phyloP scores from a whole-genome alignment of 35 echinoderm and acorn worm genomes.

The Apostichopus californicus region DNA sequence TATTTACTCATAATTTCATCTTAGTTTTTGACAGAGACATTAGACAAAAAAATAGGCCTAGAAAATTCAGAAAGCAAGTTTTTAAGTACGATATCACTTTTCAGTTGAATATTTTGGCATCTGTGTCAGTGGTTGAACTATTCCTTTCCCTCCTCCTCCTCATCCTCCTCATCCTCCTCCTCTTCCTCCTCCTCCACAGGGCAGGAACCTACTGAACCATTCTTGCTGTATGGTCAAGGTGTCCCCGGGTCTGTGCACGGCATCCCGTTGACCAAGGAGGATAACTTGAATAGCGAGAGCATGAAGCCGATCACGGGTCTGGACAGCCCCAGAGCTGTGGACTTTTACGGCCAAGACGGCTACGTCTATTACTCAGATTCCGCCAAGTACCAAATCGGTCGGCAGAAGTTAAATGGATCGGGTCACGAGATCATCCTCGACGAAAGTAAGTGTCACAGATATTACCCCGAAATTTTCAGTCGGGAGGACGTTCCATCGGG shows the following conservation, averaged over 20 bases:
- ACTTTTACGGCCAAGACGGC: conserved; percentile 75
- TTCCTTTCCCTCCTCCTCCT: not conserved
- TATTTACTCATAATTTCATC: too few species aligned
- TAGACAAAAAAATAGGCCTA: too few species aligned
- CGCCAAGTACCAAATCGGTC: conserved; percentile 68
- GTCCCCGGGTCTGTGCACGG: conserved; percentile 86
- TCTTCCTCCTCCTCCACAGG: conserved; percentile 35
- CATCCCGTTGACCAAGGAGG: conserved; percentile 65
- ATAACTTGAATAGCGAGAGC: conserved; percentile 48
- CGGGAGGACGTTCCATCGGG: too few species aligned
- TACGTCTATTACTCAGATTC: conserved; percentile 93
- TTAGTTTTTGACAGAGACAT: too few species aligned
- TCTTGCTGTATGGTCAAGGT: conserved; percentile 85
- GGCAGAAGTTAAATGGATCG: conserved; percentile 66
- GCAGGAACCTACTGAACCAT: conserved; percentile 32
- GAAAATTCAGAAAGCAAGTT: too few species aligned
- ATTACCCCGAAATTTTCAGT: too few species aligned
- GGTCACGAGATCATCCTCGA: conserved; percentile 49
- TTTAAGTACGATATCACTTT: too few species aligned
- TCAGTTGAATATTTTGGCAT: too few species aligned
- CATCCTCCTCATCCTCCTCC: not conserved
- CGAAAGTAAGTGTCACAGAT: conserved; percentile 62
- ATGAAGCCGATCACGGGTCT: conserved; percentile 72
- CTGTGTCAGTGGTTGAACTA: not conserved
- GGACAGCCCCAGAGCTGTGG: conserved; percentile 84